Evolutionary conservation across 2,888 invertebrate species (phyloP), one percentile per base, ranked within the genome.

Genomic region (Eristalis tenax): DNA sequence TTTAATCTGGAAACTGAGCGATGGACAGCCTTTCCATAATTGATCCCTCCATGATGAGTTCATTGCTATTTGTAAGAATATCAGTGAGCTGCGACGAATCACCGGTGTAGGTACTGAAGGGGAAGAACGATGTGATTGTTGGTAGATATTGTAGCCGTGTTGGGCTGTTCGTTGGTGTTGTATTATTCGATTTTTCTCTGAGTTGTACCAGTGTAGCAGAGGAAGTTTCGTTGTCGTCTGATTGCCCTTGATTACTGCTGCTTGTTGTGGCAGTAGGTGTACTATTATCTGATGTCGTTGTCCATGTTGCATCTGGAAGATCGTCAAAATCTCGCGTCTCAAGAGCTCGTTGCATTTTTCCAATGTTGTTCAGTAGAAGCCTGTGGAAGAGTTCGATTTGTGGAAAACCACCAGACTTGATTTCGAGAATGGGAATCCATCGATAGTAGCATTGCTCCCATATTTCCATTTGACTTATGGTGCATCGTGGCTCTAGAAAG

Each of bases 381-480:
- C 93, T 92, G 89, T 93, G 92, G 73, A 91, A 92, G 68, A 93
- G 89, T 88, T 93, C 93, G 35, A 93, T 91, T 90, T 93, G 93
- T 1, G 93, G 92, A 86, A 91, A 91, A 4, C 93, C 93, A 5
- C 93, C 93, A n/a, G 91, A 91, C 68, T 92, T 92, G 2, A 93
- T 93, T 88, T 98, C 97, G 6, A 98, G 94, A 23, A 97, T 96
- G 23, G 96, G 95, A 91, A 98, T 94, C 97, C 98, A 98, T 35
- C 98, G 95, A 91, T 97, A 96, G 93, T 97, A 98, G 93, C 98
- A 98, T 92, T 97, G 97, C 80, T 95, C 94, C 98, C 98, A 98
- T 61, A 98, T 92, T 87, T 96, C 95, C 89, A 96, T 92, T 76
- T 94, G 94, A 4, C 95, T 92, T 84, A 96, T 93, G 0, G 93